Evolutionary conservation across 1,140 invertebrate genomes (phyloP), one percentile per base, ranked within the genome.

Genomic region (Tetramorium simillimum): DNA sequence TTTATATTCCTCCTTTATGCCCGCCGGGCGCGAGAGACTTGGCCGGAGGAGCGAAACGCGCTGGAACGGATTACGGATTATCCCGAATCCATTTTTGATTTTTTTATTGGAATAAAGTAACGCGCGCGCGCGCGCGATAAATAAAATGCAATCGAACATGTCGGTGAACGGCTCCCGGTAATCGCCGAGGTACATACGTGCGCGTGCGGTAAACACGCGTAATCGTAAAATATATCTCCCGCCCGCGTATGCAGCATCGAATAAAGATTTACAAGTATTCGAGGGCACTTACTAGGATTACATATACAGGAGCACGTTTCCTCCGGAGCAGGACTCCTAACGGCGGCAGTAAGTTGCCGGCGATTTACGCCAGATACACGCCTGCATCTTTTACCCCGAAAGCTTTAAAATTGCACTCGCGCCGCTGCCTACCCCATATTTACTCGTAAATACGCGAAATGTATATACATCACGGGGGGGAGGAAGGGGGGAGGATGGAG

Each of bases 211-310:
- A 33, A 51, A 1, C 24, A 40, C 75, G 69, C 75, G 82, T 82
- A 86, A 88, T 81, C 89, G 86, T 90, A 86, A 90, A 90, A 37
- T 65, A 65, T n/a, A n/a, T n/a, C n/a, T 67, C n/a, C 46, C 70
- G 21, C 56, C 86, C 53, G 53, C 86, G 46, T 90, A 81, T 88
- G 89, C 49, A 43, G 33, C 58, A 21, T 60, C 76, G 82, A 86
- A 85, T 58, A 51, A 21, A 85, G 80, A 91, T 89, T 89, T 90
- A 81, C 87, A 81, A 87, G 86, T 85, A 76, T 81, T 87, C 75
- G 53, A 58, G n/a, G 56, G 78, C 89, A 90, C 90, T 91, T 89
- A 91, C 87, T 56, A 84, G 89, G 65, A 91, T 89, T 89, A 89
- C 90, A 73, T 84, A 33, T 63, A 56, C 21, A 6, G 75, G 69